A percentile compares a stretch with the other conserved stretches of the same genome.
phyloP scores from a whole-genome alignment of 2,797 vertebrate species.

The Odontamblyopus rebecca region DNA sequence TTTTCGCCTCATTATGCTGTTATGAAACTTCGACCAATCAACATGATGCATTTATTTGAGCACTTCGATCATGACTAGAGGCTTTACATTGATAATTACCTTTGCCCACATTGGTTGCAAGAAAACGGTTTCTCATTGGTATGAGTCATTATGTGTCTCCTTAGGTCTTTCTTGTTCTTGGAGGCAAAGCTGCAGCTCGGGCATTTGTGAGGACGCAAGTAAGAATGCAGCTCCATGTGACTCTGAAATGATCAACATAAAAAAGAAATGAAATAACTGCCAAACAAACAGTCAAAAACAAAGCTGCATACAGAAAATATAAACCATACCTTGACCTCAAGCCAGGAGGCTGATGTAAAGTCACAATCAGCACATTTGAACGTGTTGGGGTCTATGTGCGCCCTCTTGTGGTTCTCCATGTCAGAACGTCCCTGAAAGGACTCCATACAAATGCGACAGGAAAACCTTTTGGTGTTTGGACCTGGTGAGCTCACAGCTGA shows the following conservation, averaged over 20 bases:
- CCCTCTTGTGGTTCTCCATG: conserved; percentile 99
- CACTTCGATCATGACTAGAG: too few species aligned
- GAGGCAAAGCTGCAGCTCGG: conserved; percentile 95
- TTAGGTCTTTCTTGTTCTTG: conserved; percentile 98
- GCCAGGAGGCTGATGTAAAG: conserved; percentile 90
- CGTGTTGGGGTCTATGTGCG: conserved; percentile 87
- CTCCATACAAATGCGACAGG: conserved; percentile 93
- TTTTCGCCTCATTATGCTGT: too few species aligned
- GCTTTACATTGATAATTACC: conserved; percentile 69
- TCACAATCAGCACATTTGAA: conserved; percentile 96
- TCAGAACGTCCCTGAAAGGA: conserved; percentile 92
- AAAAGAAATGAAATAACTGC: conserved; percentile 2
- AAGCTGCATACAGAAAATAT: background rate
- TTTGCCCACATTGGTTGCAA: conserved; percentile 93
- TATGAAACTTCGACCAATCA: too few species aligned
- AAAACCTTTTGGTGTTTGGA: conserved; percentile 88
- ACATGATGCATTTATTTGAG: too few species aligned
- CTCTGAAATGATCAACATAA: conserved; percentile 62
- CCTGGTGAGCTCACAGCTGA: conserved; percentile 56
- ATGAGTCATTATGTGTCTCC: conserved; percentile 94
- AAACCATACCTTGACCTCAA: conserved; percentile 85
- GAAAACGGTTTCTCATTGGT: conserved; percentile 97
- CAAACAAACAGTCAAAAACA: background rate
- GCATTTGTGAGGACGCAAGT: conserved; percentile 94
- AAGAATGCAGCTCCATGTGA: conserved; percentile 91